Evolutionary conservation across 2,113 vertebrate species (phyloP), one percentile per base, ranked within the genome.

Genomic region (Paradoxurus hermaphroditus): DNA sequence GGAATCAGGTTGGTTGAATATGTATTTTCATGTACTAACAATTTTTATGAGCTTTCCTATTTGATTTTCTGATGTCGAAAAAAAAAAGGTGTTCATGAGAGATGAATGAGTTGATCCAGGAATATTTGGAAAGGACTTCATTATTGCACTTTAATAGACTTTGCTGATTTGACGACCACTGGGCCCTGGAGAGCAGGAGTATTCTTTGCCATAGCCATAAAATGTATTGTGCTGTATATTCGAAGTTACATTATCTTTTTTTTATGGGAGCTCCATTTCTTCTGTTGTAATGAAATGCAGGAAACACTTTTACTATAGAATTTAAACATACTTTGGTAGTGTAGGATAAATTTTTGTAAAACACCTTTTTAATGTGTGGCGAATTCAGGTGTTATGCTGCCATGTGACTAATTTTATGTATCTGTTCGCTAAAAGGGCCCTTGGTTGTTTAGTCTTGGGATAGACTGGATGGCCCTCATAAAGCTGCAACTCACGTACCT

Each of bases 1-100:
- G 99, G 99, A 98, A 99, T 99, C 99, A 99, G 99, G 99, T 99
- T 98, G 92, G 98, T 98, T 96, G 82, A 88, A 90, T 96, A 95
- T 97, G 11, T 96, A 75, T 78, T 97, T 98, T 98, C 92, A 91
- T 82, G 8, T 72, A 29, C 94, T 97, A 84, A 89, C 73, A 73
- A 5, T 86, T 97, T 98, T 97, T 94, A 39, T 95, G 67, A 59
- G 94, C 90, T 95, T 98, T 85, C 56, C 72, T 82, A 16, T 85
- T 95, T 97, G 79, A 92, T 96, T 95, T 46, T 94, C 87, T 92
- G 2, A 83, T 94, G 78, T 82, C 72, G 73, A 94, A 87, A 98
- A 79, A 0, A 92, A 79, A 83, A 92, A 23, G 73, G 78, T 92
- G 44, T 93, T 97, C 92, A 88, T 86, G 89, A 98, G 49, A 89